A percentile compares a stretch with the other conserved stretches of the same genome.
Conservation (phyloP, 2,113 vertebrate species). For the Grammomys dolichurus region DNA sequence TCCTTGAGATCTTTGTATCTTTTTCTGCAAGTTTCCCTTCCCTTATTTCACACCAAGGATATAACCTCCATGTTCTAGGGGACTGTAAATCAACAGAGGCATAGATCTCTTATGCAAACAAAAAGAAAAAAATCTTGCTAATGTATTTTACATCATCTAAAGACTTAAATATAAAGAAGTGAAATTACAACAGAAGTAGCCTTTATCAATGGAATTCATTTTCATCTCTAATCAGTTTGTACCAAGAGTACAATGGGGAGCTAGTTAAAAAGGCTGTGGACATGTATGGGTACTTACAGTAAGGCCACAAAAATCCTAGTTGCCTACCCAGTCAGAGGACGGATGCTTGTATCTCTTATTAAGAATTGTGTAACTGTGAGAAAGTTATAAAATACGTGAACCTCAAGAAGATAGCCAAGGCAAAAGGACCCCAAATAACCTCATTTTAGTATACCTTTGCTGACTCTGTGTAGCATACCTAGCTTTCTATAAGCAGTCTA, state of each 20-base stretch:
- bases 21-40: constrained; percentile 24
- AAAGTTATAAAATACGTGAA: background rate
- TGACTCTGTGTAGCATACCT: background rate
- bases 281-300: background rate
- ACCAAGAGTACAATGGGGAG: background rate
- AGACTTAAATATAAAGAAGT: constrained; percentile 66
- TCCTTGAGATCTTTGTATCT: constrained; percentile 25
- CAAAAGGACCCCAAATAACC: background rate
- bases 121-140: constrained; percentile 47
- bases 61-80: no score
- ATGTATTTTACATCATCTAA: constrained; percentile 53
- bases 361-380: background rate
- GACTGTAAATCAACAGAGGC: background rate
- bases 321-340: background rate
- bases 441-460: background rate
- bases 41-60: constrained; percentile 27
- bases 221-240: constrained; percentile 57
- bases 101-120: constrained; percentile 10
- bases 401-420: background rate
- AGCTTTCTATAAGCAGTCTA: background rate
- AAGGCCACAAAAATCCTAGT: constrained; percentile 1
- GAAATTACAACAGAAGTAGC: constrained; percentile 20
- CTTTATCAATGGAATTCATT: constrained; percentile 59
- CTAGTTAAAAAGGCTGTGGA: constrained; percentile 14
- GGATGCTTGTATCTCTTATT: background rate